phyloP scores from a whole-genome alignment of 2,888 invertebrate species.

The Branchellion lobata region DNA sequence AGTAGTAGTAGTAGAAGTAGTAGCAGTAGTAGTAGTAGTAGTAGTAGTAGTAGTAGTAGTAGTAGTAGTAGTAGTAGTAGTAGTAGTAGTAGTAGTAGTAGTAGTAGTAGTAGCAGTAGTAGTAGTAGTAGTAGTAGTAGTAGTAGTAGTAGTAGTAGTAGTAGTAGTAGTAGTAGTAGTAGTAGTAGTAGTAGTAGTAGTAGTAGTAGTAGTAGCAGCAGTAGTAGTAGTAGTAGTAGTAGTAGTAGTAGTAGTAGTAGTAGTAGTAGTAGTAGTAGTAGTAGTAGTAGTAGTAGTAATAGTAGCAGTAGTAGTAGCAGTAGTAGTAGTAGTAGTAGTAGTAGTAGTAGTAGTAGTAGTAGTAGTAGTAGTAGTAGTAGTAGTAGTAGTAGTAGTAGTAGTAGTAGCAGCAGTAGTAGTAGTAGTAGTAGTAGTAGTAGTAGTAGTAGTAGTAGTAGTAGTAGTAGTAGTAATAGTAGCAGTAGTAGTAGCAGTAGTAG shows the following conservation, averaged over 20 bases:
- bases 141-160: slow-evolving; percentile 23
- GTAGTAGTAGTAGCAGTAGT: slow-evolving; percentile 24
- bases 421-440: slow-evolving; percentile 8
- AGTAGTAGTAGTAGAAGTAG: slow-evolving; percentile 26
- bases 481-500: no score
- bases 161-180: slow-evolving; percentile 29
- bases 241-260: slow-evolving; percentile 8
- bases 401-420: neutral
- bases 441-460: slow-evolving; percentile 13
- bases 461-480: slow-evolving; percentile 10
- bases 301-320: neutral
- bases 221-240: slow-evolving; percentile 8
- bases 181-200: slow-evolving; percentile 12
- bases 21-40: slow-evolving; percentile 20
- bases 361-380: slow-evolving; percentile 8
- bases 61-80: slow-evolving; percentile 29
- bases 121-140: slow-evolving; percentile 26
- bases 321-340: slow-evolving; percentile 13
- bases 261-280: slow-evolving; percentile 13
- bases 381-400: slow-evolving; percentile 13
- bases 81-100: slow-evolving; percentile 29
- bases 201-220: slow-evolving; percentile 3
- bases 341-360: slow-evolving; percentile 8
- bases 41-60: slow-evolving; percentile 29
- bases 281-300: slow-evolving; percentile 7